Evolutionary conservation across 2,113 vertebrate genomes (phyloP).

Genomic region (Galemys pyrenaicus): DNA sequence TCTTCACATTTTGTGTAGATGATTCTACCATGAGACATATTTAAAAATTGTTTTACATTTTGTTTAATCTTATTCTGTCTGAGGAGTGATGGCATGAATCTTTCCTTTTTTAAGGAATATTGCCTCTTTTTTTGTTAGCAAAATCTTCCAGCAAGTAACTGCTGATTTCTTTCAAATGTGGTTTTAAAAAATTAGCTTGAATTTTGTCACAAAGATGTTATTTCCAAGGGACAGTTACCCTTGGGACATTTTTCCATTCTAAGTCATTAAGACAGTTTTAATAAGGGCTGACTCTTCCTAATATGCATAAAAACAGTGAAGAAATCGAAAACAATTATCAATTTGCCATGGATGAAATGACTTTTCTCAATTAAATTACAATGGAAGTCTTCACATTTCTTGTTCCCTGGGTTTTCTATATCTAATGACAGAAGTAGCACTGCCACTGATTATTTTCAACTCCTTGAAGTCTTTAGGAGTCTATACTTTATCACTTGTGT

Average conservation of each 20-base stretch:
- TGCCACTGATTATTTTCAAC: constrained; percentile 36
- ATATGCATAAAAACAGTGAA: neutral
- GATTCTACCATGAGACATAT: neutral
- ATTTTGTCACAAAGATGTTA: constrained; percentile 47
- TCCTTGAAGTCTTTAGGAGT: neutral
- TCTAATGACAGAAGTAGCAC: neutral
- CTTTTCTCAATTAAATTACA: constrained; percentile 30
- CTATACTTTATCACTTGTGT: neutral
- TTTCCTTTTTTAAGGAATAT: neutral
- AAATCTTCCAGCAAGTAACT: neutral
- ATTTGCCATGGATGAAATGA: neutral
- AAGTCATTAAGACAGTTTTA: constrained; percentile 16
- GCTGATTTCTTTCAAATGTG: neutral
- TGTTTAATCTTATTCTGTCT: neutral
- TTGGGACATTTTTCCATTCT: constrained; percentile 49
- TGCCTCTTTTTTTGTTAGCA: neutral
- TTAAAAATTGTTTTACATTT: neutral
- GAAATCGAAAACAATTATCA: constrained; percentile 12
- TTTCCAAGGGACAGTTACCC: constrained; percentile 14
- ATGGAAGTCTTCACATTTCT: neutral
- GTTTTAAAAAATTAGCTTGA: neutral
- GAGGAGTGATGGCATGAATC: neutral
- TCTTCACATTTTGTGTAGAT: neutral
- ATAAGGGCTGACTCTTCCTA: neutral
- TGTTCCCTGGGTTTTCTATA: constrained; percentile 13